These are phyloP conservation scores for Cryptomyrus ogoouensis DNA, from an alignment of 2,113 vertebrate genomes.

Conservation along the genomic window DNA sequence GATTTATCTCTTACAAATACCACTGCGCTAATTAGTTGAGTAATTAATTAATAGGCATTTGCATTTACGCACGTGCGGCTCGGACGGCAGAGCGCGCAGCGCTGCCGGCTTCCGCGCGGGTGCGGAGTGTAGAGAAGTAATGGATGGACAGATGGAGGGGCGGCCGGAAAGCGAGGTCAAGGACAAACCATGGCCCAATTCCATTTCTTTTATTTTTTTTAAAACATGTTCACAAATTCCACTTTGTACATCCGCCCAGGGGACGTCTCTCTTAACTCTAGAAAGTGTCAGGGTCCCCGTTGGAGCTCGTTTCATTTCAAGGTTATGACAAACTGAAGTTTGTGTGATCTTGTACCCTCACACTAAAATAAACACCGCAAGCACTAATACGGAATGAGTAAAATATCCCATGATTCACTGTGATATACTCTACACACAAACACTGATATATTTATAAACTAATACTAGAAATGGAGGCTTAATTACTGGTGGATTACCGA, in stretches of 20 bases:
- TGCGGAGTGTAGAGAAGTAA: conserved; percentile 19
- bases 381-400: not conserved
- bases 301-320: not conserved
- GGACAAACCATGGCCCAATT: not conserved
- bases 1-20: conserved; percentile 99
- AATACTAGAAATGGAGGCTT: not conserved
- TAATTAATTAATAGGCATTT: conserved; percentile 99
- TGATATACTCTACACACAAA: not conserved
- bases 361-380: not conserved
- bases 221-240: not conserved
- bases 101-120: conserved; percentile 78
- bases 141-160: conserved; percentile 23
- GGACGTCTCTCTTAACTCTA: not conserved
- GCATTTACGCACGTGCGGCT: conserved; percentile 99
- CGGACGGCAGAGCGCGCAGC: conserved; percentile 89
- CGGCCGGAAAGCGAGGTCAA: conserved; percentile 6
- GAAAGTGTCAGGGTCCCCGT: not conserved
- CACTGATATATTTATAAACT: not conserved
- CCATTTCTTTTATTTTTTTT: not conserved
- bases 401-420: not conserved
- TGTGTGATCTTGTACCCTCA: not conserved
- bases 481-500: not conserved
- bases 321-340: not conserved
- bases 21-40: conserved; percentile 99
- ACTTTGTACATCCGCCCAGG: not conserved